Evolutionary conservation across 1,140 invertebrate species (phyloP).

Genomic region (Macrocentrus cingulum): DNA sequence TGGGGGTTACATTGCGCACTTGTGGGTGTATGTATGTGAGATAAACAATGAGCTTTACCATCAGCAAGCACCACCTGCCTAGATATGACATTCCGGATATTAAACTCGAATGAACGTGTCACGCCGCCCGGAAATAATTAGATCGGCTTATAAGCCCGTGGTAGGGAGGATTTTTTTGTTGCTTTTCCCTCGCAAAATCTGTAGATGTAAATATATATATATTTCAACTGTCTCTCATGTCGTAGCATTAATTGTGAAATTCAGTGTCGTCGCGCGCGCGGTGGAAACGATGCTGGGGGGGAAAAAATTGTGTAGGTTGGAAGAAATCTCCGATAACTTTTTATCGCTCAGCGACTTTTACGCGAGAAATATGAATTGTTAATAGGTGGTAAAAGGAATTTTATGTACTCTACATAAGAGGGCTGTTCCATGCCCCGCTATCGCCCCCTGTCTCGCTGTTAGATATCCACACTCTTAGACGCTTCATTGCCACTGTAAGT

Average conservation of each 20-base stretch:
- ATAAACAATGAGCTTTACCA: conserved; percentile 40
- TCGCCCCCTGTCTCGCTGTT: not conserved
- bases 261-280: no score
- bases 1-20: conserved; percentile 7
- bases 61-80: conserved; percentile 40
- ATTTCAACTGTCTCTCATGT: no score
- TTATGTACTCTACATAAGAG: conserved; percentile 55
- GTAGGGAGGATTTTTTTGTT: conserved; percentile 20
- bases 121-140: conserved; percentile 50
- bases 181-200: no score
- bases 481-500: conserved; percentile 29
- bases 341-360: conserved; percentile 48
- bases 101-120: conserved; percentile 39
- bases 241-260: no score
- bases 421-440: not conserved
- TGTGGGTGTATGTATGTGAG: conserved; percentile 14
- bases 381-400: conserved; percentile 59
- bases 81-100: conserved; percentile 44
- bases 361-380: conserved; percentile 58
- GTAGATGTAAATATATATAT: no score
- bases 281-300: no score
- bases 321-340: conserved; percentile 52
- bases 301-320: not conserved
- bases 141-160: conserved; percentile 36
- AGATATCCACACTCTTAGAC: conserved; percentile 48